Percentiles rank a stretch among this genome's conserved stretches.
These are phyloP conservation scores for Coenonympha glycerion DNA, from an alignment of 2,888 invertebrate genomes.

Conservation along the genomic window DNA sequence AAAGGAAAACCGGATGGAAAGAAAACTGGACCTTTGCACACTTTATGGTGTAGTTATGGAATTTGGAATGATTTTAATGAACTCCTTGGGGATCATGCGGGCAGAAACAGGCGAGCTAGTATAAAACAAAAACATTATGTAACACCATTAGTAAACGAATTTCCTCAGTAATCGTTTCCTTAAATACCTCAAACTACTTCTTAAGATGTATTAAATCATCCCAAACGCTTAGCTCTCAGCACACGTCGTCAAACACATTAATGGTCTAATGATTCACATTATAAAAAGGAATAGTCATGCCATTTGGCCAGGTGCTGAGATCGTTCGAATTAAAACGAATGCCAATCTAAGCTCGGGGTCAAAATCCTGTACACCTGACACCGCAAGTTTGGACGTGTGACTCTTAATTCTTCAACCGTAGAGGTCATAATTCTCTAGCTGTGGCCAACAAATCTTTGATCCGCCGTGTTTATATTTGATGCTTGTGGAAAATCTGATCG, in stretches of 20 bases:
- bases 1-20: no score
- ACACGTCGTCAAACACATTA: slow-evolving; percentile 24
- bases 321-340: slow-evolving; percentile 25
- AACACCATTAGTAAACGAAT: no score
- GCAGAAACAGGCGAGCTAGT: no score
- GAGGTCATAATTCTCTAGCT: not conserved
- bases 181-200: no score
- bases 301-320: slow-evolving; percentile 24
- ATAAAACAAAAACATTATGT: no score
- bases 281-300: slow-evolving; percentile 24
- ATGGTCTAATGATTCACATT: slow-evolving; percentile 24
- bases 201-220: not conserved
- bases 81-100: no score
- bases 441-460: not conserved
- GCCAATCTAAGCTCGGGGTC: slow-evolving; percentile 23
- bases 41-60: no score
- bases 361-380: slow-evolving; percentile 22
- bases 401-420: slow-evolving; percentile 9
- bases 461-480: slow-evolving; percentile 15
- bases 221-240: slow-evolving; percentile 14
- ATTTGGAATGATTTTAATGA: no score
- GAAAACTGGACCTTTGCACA: no score
- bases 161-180: no score
- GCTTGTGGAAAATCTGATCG: slow-evolving; percentile 30
- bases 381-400: not conserved